phyloP scores from a whole-genome alignment of 2,888 invertebrate genomes.

The Orthosia incerta region DNA sequence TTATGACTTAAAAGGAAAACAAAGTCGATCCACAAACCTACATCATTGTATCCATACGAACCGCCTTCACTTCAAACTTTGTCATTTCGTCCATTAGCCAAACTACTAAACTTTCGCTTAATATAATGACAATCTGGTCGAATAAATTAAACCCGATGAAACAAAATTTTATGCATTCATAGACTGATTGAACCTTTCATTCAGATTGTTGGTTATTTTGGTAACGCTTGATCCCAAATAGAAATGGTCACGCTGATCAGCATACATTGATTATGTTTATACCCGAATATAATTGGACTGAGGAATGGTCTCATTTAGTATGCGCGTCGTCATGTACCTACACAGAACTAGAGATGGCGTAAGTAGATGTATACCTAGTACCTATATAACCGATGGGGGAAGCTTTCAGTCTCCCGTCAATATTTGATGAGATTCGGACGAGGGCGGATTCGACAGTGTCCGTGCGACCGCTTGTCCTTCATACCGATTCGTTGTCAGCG shows the following conservation, averaged over 20 bases:
- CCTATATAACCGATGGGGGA: constrained; percentile 63
- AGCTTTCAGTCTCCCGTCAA: constrained; percentile 85
- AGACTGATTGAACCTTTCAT: constrained; percentile 36
- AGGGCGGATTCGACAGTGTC: constrained; percentile 68
- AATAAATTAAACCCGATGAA: constrained; percentile 39
- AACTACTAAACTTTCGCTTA: constrained; percentile 28
- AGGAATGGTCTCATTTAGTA: constrained; percentile 76
- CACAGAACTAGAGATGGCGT: constrained; percentile 61
- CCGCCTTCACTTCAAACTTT: constrained; percentile 12
- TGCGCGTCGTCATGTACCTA: constrained; percentile 75
- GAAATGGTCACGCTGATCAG: constrained; percentile 59
- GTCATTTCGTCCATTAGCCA: constrained; percentile 10
- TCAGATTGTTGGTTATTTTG: constrained; percentile 39
- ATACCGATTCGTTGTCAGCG: constrained; percentile 59
- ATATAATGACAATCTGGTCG: constrained; percentile 4
- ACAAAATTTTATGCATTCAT: constrained; percentile 39
- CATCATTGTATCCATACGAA: not conserved
- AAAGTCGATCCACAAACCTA: not conserved
- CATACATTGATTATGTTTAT: constrained; percentile 63
- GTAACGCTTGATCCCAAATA: constrained; percentile 37
- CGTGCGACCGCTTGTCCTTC: constrained; percentile 61
- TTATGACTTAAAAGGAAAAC: not conserved
- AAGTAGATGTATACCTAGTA: constrained; percentile 26
- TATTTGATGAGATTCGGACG: constrained; percentile 89
- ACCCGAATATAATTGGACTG: constrained; percentile 63